Percentiles rank a stretch among this genome's conserved stretches.
These are phyloP conservation scores for Echinarachnius parma DNA, from an alignment of 53 echinoderm and acorn worm species.

Conservation along the genomic window DNA sequence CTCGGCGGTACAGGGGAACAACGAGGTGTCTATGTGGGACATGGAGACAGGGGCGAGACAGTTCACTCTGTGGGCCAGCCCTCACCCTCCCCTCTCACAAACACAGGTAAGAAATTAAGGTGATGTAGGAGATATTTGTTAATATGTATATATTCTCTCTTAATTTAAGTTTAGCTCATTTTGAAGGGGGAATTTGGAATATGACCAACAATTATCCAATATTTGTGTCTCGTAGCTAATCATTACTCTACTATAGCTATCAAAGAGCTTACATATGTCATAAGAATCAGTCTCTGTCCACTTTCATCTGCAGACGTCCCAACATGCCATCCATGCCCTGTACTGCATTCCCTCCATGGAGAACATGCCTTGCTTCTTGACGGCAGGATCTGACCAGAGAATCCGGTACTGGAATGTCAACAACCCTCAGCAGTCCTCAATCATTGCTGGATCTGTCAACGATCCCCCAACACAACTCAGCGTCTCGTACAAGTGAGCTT, in stretches of 20 bases:
- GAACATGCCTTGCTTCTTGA: slow-evolving; percentile 71
- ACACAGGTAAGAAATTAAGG: slow-evolving; percentile 90
- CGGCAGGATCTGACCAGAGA: slow-evolving; percentile 90
- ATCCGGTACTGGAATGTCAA: slow-evolving; percentile 89
- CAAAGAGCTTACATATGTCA: too few relatives aligned
- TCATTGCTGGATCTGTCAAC: slow-evolving; percentile 85
- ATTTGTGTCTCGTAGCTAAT: too few relatives aligned
- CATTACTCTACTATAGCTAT: too few relatives aligned
- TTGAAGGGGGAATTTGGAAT: too few relatives aligned
- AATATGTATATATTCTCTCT: too few relatives aligned
- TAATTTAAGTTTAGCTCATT: too few relatives aligned
- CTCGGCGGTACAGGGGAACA: slow-evolving; percentile 96
- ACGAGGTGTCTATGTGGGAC: slow-evolving; percentile 99
- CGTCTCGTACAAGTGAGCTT: slow-evolving; percentile 79
- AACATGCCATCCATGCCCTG: slow-evolving; percentile 78
- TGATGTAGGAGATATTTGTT: too few relatives aligned
- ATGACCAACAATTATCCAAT: too few relatives aligned
- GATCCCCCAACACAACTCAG: slow-evolving; percentile 69
- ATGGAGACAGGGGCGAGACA: slow-evolving; percentile 99
- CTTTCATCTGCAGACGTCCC: slow-evolving; percentile 75
- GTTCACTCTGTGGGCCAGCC: slow-evolving; percentile 97
- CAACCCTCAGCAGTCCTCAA: slow-evolving; percentile 64
- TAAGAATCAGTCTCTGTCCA: too few relatives aligned
- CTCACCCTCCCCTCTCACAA: slow-evolving; percentile 89
- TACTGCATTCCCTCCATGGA: slow-evolving; percentile 83